Conservation (phyloP, 1,140 invertebrate species). For the Drosophila orosa region DNA sequence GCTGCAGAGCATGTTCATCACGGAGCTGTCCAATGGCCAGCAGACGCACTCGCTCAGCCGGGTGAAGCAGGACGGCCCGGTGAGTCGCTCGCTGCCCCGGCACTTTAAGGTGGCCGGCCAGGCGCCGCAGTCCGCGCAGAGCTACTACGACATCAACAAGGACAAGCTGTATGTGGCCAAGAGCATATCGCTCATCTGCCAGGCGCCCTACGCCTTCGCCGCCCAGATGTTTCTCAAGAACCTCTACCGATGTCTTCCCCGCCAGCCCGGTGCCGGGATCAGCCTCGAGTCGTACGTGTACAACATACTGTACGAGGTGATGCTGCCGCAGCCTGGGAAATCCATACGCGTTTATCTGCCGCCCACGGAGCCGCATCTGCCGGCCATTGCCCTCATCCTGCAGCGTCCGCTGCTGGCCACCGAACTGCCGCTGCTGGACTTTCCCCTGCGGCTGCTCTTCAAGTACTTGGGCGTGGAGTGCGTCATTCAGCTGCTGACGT, state of each 20-base stretch:
- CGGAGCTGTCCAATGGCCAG: slow-evolving; percentile 93
- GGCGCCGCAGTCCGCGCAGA: slow-evolving; percentile 89
- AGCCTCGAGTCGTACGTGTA: slow-evolving; percentile 97
- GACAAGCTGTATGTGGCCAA: slow-evolving; percentile 98
- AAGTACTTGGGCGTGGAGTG: slow-evolving; percentile 94
- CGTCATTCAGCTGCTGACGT: slow-evolving; percentile 96
- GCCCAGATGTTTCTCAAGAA: slow-evolving; percentile 93
- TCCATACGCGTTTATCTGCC: slow-evolving; percentile 93
- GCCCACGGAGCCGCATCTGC: slow-evolving; percentile 89
- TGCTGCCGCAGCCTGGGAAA: slow-evolving; percentile 93
- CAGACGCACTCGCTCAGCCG: slow-evolving; percentile 87
- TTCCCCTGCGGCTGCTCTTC: slow-evolving; percentile 95
- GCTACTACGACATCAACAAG: slow-evolving; percentile 96
- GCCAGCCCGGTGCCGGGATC: slow-evolving; percentile 88
- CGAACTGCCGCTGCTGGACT: slow-evolving; percentile 97
- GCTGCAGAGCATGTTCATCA: slow-evolving; percentile 95
- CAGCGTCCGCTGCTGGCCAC: slow-evolving; percentile 89
- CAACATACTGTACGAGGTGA: slow-evolving; percentile 97
- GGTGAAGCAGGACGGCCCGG: slow-evolving; percentile 86
- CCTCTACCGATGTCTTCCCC: slow-evolving; percentile 92
- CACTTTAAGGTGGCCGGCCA: slow-evolving; percentile 94
- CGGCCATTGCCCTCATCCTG: slow-evolving; percentile 87
- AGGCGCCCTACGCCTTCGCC: slow-evolving; percentile 94
- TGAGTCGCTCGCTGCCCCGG: slow-evolving; percentile 91
- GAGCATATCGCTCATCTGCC: slow-evolving; percentile 96